Percentiles rank a stretch among this genome's conserved stretches.
Conservation (phyloP, 1,140 invertebrate genomes). For the Pogonomyrmex barbatus region DNA sequence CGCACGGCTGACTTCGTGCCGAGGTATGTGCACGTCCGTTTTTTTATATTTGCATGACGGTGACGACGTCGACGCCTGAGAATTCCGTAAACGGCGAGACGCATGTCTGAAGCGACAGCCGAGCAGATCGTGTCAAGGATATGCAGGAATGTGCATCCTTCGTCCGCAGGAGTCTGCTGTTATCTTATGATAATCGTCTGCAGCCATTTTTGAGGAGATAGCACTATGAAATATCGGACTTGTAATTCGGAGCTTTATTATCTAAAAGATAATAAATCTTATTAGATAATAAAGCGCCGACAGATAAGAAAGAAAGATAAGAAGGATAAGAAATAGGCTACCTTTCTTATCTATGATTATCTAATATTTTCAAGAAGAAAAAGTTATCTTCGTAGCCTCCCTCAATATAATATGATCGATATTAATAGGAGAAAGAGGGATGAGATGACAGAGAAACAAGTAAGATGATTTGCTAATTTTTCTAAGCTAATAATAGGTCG, state of each 20-base stretch:
- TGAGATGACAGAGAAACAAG: too few species aligned
- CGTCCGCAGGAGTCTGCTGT: slow-evolving; percentile 57
- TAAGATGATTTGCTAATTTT: too few species aligned
- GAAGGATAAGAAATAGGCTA: too few species aligned
- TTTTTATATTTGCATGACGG: slow-evolving; percentile 56
- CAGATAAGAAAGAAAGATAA: too few species aligned
- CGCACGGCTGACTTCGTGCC: slow-evolving; percentile 39
- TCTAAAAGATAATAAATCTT: too few species aligned
- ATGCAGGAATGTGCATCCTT: slow-evolving; percentile 64
- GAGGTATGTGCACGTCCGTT: slow-evolving; percentile 50
- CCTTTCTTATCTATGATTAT: background rate
- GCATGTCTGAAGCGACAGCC: slow-evolving; percentile 38
- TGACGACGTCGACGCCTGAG: slow-evolving; percentile 22
- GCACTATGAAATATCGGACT: slow-evolving; percentile 4
- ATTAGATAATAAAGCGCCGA: too few species aligned
- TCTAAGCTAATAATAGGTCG: too few species aligned
- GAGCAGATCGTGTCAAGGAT: slow-evolving; percentile 69
- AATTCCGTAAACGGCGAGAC: slow-evolving; percentile 63
- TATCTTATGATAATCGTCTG: slow-evolving; percentile 48
- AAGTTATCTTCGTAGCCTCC: background rate
- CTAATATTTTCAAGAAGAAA: background rate
- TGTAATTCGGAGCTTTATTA: background rate
- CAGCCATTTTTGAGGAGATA: slow-evolving; percentile 18
- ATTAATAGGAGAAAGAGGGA: too few species aligned
- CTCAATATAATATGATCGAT: background rate